phyloP scores from a whole-genome alignment of 2,113 vertebrate genomes.

The Tylochromis polylepis region DNA sequence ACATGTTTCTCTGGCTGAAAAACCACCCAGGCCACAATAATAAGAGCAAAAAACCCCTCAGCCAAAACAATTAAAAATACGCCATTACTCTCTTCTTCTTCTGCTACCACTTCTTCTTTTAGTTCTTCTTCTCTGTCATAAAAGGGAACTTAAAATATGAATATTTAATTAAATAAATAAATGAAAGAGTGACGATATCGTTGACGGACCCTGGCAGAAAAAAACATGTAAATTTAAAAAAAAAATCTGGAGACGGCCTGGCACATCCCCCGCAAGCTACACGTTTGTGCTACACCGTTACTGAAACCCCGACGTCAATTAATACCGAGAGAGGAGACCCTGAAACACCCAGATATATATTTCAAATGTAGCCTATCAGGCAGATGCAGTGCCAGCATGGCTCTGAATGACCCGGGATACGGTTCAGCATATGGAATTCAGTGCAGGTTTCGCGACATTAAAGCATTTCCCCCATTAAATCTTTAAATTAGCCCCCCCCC shows the following conservation, averaged over 20 bases:
- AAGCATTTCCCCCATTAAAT: background rate
- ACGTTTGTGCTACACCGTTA: slow-evolving; percentile 28
- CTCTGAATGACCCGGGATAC: background rate
- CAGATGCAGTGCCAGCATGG: background rate
- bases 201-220: slow-evolving; percentile 40
- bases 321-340: slow-evolving; percentile 20
- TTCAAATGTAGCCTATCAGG: background rate
- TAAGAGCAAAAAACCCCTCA: background rate
- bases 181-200: slow-evolving; percentile 41
- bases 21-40: slow-evolving; percentile 19
- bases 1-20: background rate
- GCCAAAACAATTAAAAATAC: slow-evolving; percentile 58
- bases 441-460: background rate
- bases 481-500: background rate
- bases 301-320: slow-evolving; percentile 47
- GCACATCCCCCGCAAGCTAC: slow-evolving; percentile 10
- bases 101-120: background rate
- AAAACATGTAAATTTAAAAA: background rate
- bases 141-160: slow-evolving; percentile 50
- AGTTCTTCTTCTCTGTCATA: background rate
- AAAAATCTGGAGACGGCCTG: background rate
- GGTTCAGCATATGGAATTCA: background rate
- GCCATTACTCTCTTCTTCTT: background rate
- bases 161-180: slow-evolving; percentile 15
- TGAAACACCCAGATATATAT: slow-evolving; percentile 9